Percentiles rank a stretch among this genome's conserved stretches.
Evolutionary conservation across 2,797 vertebrate species (phyloP).

Genomic region (Molothrus aeneus): DNA sequence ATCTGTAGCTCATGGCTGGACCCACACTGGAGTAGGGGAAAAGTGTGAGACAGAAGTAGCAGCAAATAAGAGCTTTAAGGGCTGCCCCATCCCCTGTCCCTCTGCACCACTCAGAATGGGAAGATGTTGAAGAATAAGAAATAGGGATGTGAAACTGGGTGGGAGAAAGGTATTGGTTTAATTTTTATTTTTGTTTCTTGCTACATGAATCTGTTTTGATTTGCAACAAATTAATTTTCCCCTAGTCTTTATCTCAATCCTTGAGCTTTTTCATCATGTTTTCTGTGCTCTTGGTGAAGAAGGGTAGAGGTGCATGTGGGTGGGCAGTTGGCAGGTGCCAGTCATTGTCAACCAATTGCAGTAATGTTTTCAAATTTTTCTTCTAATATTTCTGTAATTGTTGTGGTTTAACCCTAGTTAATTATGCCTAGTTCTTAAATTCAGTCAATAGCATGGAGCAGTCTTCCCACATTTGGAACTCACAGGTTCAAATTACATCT

Average conservation of each 20-base stretch:
- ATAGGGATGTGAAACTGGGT: rapidly evolving
- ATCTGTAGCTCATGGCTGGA: not conserved
- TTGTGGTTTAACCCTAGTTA: not conserved
- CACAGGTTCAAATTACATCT: not conserved
- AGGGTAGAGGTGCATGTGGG: not conserved
- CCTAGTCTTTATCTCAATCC: not conserved
- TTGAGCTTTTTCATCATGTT: not conserved
- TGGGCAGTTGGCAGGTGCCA: not conserved
- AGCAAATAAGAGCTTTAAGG: not conserved
- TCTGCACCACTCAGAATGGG: not conserved
- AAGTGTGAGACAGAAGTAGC: not conserved
- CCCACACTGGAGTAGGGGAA: not conserved
- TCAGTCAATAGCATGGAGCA: not conserved
- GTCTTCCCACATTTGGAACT: not conserved
- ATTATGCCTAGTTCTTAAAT: not conserved
- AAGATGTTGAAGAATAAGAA: not conserved
- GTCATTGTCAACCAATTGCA: not conserved
- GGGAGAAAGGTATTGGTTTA: not conserved
- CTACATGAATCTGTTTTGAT: rapidly evolving
- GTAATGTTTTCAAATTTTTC: not conserved
- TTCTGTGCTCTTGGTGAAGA: not conserved
- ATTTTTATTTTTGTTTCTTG: not conserved
- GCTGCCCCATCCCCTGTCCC: not conserved
- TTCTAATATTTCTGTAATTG: not conserved
- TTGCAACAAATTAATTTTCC: not conserved